These are phyloP conservation scores for Sitobion miscanthi DNA, from an alignment of 1,140 invertebrate genomes.

Conservation along the genomic window DNA sequence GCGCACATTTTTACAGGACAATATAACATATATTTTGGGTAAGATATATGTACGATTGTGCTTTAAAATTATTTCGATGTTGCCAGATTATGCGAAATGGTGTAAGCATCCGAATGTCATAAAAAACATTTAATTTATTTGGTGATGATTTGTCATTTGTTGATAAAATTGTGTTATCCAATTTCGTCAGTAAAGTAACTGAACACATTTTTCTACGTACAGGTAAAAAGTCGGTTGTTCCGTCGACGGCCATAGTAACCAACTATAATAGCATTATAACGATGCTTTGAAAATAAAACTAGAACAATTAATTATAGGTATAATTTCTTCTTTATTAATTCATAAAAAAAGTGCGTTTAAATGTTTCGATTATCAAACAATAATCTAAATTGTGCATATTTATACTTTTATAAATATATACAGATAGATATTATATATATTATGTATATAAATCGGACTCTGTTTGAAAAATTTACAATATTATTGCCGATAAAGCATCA, in stretches of 20 bases:
- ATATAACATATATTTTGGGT: too few species aligned
- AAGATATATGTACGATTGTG: too few species aligned
- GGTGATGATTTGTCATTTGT: too few species aligned
- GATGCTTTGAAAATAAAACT: not conserved
- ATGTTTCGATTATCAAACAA: not conserved
- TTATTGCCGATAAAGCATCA: not conserved
- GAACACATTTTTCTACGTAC: not conserved
- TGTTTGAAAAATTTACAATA: not conserved
- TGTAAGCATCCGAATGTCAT: too few species aligned
- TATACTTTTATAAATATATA: not conserved
- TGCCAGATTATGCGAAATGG: too few species aligned
- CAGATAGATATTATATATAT: not conserved
- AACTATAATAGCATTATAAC: not conserved
- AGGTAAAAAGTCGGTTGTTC: not conserved
- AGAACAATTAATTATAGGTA: not conserved
- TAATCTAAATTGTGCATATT: not conserved
- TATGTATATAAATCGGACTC: not conserved
- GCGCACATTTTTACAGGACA: too few species aligned
- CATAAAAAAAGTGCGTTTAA: conserved; percentile 13
- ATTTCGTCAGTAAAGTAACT: too few species aligned
- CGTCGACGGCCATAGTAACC: not conserved
- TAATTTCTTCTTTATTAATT: conserved; percentile 5
- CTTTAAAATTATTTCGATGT: too few species aligned
- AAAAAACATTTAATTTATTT: too few species aligned
- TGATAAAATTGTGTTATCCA: too few species aligned